phyloP scores from a whole-genome alignment of 2,113 vertebrate genomes.

The Sinocyclocheilus grahami region DNA sequence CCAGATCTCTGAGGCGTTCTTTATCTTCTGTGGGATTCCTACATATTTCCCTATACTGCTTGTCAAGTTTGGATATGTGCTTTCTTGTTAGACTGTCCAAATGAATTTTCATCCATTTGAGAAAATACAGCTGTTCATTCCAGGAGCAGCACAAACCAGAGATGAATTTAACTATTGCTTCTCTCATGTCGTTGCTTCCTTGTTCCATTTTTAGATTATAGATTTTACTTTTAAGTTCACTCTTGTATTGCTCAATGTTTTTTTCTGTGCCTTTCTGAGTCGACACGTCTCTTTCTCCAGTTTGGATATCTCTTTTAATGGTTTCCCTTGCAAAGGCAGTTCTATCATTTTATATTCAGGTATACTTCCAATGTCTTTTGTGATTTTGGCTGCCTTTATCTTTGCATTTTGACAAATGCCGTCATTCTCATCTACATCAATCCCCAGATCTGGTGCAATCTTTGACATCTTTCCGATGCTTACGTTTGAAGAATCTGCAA shows the following conservation, averaged over 20 bases:
- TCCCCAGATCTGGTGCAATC: too few relatives aligned
- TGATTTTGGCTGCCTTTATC: too few relatives aligned
- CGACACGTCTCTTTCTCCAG: constrained; percentile 60
- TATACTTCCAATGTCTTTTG: constrained; percentile 3
- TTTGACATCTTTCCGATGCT: too few relatives aligned
- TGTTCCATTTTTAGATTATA: too few relatives aligned
- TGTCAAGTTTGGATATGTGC: constrained; percentile 42
- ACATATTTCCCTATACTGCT: constrained; percentile 31
- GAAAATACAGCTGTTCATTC: constrained; percentile 47
- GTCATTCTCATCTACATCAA: too few relatives aligned
- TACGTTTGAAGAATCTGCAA: too few relatives aligned
- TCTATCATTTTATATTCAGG: constrained; percentile 55
- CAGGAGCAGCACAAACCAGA: constrained; percentile 22
- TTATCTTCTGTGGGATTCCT: neutral
- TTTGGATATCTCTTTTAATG: constrained; percentile 58
- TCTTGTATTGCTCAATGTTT: constrained; percentile 48
- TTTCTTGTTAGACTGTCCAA: constrained; percentile 48
- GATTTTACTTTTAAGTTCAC: constrained; percentile 42
- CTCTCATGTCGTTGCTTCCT: neutral
- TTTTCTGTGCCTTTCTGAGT: constrained; percentile 43
- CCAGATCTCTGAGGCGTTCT: constrained; percentile 40
- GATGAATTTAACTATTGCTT: constrained; percentile 42
- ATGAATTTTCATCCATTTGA: constrained; percentile 64
- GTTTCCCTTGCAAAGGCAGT: constrained; percentile 58
- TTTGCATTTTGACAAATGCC: too few relatives aligned